Percentiles rank a stretch among this genome's conserved stretches.
phyloP scores from a whole-genome alignment of 2,797 vertebrate species.

The Hemitrygon akajei region DNA sequence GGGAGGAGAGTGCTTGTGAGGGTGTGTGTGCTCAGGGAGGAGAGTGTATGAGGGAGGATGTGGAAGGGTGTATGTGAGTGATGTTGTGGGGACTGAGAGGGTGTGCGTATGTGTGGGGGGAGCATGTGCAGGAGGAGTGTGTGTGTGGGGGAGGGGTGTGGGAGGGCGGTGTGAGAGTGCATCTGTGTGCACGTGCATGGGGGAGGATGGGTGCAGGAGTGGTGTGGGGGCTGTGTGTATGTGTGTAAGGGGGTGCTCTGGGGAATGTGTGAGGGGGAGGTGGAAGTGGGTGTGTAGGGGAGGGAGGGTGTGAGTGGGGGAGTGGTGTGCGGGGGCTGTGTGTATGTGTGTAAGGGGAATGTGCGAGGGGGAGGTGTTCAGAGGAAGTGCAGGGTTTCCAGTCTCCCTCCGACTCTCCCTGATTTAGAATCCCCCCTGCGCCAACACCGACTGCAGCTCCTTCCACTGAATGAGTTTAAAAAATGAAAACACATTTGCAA shows the following conservation, averaged over 20 bases:
- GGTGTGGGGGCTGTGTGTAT: background rate
- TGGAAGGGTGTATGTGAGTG: background rate
- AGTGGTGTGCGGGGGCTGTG: background rate
- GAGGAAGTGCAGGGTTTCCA: background rate
- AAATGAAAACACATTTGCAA: conserved; percentile 24
- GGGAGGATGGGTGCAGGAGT: no score
- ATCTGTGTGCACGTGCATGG: background rate
- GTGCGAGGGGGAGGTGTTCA: no score
- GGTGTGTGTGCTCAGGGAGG: background rate
- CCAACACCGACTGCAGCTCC: background rate
- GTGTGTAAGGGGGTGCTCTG: no score
- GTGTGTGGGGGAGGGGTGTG: background rate
- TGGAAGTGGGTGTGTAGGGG: no score
- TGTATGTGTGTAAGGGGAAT: background rate
- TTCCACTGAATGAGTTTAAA: background rate
- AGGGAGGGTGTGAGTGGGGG: no score
- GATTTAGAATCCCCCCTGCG: no score
- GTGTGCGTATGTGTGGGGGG: background rate
- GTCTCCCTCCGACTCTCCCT: no score
- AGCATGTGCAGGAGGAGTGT: background rate
- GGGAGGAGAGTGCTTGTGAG: background rate
- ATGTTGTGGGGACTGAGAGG: background rate
- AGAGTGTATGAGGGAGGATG: background rate
- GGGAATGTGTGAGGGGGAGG: no score
- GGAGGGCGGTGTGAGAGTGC: background rate